Conservation (phyloP, 1,140 invertebrate species). For the Oryctes rhinoceros region DNA sequence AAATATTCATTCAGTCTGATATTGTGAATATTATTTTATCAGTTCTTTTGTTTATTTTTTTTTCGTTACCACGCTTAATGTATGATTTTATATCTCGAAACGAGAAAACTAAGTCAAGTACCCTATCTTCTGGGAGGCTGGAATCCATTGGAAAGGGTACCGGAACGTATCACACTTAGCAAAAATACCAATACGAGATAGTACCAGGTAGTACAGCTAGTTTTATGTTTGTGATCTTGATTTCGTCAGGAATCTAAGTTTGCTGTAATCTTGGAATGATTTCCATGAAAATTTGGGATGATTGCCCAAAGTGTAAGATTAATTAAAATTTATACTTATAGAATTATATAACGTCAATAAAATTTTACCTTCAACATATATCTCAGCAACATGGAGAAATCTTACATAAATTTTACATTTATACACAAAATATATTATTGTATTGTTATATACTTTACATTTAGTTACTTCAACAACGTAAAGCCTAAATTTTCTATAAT, state of each 20-base stretch:
- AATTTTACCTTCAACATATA: conserved; percentile 33
- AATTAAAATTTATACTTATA: conserved; percentile 18
- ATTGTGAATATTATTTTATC: background rate
- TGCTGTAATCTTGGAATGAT: background rate
- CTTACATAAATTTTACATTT: conserved; percentile 17
- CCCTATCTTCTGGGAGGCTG: conserved; percentile 52
- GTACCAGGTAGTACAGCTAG: background rate
- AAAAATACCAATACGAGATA: background rate
- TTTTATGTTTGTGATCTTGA: no score
- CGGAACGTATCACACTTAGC: conserved; percentile 14
- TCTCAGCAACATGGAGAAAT: conserved; percentile 35
- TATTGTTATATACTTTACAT: conserved; percentile 29
- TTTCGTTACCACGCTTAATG: background rate
- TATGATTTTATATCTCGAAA: background rate
- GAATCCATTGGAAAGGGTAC: conserved; percentile 50
- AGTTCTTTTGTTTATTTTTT: conserved; percentile 11
- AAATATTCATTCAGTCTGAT: conserved; percentile 22
- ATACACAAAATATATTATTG: conserved; percentile 43
- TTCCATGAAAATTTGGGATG: conserved; percentile 3
- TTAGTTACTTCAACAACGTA: conserved; percentile 31
- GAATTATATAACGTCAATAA: conserved; percentile 28
- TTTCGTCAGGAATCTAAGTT: no score
- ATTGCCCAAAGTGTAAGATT: background rate
- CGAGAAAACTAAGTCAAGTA: conserved; percentile 16
- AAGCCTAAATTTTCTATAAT: conserved; percentile 25